phyloP scores from a whole-genome alignment of 2,797 vertebrate species.

The Artibeus lituratus region DNA sequence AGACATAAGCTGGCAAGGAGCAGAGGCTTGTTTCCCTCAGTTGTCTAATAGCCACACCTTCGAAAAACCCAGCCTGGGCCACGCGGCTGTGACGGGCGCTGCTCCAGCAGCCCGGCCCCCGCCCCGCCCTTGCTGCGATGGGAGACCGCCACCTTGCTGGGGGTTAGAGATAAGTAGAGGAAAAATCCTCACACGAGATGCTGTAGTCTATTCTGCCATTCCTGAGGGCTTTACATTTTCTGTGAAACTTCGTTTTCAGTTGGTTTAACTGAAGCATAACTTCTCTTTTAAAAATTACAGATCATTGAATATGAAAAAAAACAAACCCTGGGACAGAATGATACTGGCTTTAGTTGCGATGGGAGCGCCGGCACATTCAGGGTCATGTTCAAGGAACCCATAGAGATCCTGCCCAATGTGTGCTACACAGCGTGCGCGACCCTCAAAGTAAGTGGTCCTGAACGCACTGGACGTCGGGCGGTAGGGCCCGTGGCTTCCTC shows the following conservation, averaged over 20 bases:
- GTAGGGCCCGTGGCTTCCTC: background rate
- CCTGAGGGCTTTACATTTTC: background rate
- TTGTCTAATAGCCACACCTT: background rate
- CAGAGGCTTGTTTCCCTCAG: background rate
- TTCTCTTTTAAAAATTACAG: constrained; percentile 75
- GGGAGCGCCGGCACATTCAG: constrained; percentile 96
- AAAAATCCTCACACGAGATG: background rate
- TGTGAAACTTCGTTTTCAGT: background rate
- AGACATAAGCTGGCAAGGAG: background rate
- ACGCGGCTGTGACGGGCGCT: background rate
- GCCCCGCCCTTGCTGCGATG: background rate
- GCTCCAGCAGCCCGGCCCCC: background rate
- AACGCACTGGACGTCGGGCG: background rate
- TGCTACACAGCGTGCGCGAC: constrained; percentile 98
- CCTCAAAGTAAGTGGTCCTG: constrained; percentile 85
- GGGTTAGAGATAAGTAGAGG: background rate
- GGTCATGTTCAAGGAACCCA: constrained; percentile 98
- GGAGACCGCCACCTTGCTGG: background rate
- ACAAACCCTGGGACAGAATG: constrained; percentile 85
- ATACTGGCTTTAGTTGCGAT: constrained; percentile 94
- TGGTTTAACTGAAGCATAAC: constrained; percentile 1
- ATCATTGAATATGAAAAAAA: constrained; percentile 89
- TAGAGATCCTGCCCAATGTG: constrained; percentile 95
- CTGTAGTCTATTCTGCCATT: background rate
- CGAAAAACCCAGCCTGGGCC: background rate